These are phyloP conservation scores for Zaprionus tsacasi DNA, from an alignment of 1,140 invertebrate genomes.

Conservation along the genomic window DNA sequence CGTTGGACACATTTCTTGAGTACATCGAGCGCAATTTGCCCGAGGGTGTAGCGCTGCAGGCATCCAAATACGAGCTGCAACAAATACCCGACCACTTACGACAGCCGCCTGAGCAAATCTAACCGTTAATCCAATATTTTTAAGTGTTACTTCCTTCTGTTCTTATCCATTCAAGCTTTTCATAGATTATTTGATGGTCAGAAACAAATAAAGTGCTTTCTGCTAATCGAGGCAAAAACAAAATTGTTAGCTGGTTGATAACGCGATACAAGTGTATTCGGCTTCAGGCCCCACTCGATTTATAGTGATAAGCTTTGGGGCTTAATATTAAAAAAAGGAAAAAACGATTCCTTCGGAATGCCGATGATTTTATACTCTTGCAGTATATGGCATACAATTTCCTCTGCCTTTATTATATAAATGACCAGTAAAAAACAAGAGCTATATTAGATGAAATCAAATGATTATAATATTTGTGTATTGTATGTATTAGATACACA, in stretches of 20 bases:
- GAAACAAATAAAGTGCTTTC: slow-evolving; percentile 36
- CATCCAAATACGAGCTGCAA: slow-evolving; percentile 91
- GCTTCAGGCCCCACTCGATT: slow-evolving; percentile 22
- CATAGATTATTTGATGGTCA: slow-evolving; percentile 26
- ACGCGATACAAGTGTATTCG: slow-evolving; percentile 11
- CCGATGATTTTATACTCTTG: background rate
- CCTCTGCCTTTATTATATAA: too few species aligned
- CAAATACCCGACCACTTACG: slow-evolving; percentile 86
- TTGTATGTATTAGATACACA: too few species aligned
- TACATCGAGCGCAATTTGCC: slow-evolving; percentile 98
- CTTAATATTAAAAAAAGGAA: slow-evolving; percentile 7
- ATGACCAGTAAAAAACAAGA: too few species aligned
- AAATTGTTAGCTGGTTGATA: slow-evolving; percentile 14
- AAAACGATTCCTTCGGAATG: background rate
- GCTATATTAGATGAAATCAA: too few species aligned
- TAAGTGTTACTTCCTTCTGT: slow-evolving; percentile 3
- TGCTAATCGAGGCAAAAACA: slow-evolving; percentile 31
- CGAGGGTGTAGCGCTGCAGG: slow-evolving; percentile 98
- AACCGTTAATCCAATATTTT: slow-evolving; percentile 41
- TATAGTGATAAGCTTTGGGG: slow-evolving; percentile 26
- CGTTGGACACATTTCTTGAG: slow-evolving; percentile 97
- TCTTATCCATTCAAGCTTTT: slow-evolving; percentile 12
- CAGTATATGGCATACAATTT: background rate
- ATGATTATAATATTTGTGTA: too few species aligned
- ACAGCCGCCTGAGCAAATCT: slow-evolving; percentile 71